Evolutionary conservation across 2,113 vertebrate species (phyloP), one percentile per base, ranked within the genome.

Genomic region (Ailuropoda melanoleuca): DNA sequence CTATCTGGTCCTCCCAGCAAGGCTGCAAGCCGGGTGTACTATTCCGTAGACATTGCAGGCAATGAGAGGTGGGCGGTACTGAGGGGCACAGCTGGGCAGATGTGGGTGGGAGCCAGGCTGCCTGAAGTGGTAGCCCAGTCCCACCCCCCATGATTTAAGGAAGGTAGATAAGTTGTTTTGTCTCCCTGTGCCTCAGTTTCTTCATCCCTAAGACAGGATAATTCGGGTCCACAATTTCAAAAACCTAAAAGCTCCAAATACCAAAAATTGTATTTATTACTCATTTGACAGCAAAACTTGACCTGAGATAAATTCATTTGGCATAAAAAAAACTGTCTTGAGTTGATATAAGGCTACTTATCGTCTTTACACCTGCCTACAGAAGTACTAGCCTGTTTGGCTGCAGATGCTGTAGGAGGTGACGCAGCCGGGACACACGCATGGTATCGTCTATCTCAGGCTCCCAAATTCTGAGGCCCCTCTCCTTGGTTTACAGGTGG

Each of bases 371-470:
- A 31, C 75, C n/a, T 77, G 48, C 31, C 58, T 74, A 4, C 24
- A 88, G 75, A 91, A 31, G 31, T 3, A 21, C 7, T 1, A 13
- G 17, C 18, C 5, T 4, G 9, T 84, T 46, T 66, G 56, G 37
- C 53, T 21, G 17, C 46, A 8, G 58, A 64, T 60, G 43, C 58
- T 13, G 10, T 34, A 72, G 68, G 37, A 7, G 6, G 13, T 15
- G 18, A 4, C 0, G 5, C 1, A 6, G 84, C 55, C 17, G 1
- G 8, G 15, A 48, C 0, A 24, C 8, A 29, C 1, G 31, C 17
- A 2, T 5, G 0, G 23, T 10, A 2, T 46, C 48, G 2, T 14
- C 58, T 50, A 56, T 60, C 43, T 53, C 43, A 78, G 37, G 8
- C 17, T n/a, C 53, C n/a, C 70, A 26, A 58, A 31, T 88, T n/a